phyloP scores from a whole-genome alignment of 2,113 vertebrate genomes.

The Theropithecus gelada region DNA sequence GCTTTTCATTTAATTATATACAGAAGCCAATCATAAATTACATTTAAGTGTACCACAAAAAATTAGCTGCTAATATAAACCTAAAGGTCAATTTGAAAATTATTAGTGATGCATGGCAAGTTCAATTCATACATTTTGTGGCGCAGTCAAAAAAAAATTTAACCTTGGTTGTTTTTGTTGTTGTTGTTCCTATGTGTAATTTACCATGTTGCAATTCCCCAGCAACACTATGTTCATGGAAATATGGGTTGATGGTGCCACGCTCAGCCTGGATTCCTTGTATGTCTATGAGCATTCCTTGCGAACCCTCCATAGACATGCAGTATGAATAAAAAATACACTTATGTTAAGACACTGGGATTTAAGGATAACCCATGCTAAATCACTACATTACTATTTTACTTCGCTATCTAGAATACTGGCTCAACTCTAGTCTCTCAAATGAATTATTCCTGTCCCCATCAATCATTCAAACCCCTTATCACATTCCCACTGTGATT shows the following conservation, averaged over 20 bases:
- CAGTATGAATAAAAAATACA: not conserved
- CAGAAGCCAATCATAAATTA: slow-evolving; percentile 1
- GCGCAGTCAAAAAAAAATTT: not conserved
- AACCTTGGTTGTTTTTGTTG: not conserved
- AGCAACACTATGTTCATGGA: not conserved
- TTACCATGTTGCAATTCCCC: not conserved
- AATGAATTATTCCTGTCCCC: not conserved
- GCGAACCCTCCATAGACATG: not conserved
- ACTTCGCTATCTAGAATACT: not conserved
- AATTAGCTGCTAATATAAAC: not conserved
- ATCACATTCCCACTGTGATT: not conserved
- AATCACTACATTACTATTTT: not conserved
- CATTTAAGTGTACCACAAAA: not conserved
- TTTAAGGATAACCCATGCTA: not conserved
- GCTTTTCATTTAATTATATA: not conserved
- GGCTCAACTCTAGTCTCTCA: not conserved
- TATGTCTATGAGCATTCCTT: not conserved
- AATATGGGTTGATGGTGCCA: not conserved
- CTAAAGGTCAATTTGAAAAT: slow-evolving; percentile 26
- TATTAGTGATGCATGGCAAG: not conserved
- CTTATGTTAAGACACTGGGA: not conserved
- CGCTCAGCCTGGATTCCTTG: not conserved
- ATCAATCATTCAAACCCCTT: not conserved
- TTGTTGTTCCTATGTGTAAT: not conserved
- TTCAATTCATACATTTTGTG: not conserved